These are phyloP conservation scores for Phyllostomus discolor DNA, from an alignment of 2,113 vertebrate species.

Conservation along the genomic window DNA sequence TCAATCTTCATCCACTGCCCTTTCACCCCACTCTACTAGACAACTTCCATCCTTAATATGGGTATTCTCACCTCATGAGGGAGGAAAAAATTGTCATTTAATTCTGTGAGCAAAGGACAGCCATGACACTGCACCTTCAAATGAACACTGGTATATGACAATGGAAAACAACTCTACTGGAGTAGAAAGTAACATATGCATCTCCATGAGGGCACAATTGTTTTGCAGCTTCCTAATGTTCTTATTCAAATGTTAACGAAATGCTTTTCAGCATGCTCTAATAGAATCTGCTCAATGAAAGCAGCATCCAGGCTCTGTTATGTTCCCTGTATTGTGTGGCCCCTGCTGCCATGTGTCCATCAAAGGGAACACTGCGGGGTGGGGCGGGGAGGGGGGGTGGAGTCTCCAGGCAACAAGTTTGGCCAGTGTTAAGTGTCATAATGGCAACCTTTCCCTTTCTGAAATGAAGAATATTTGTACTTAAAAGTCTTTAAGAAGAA, in stretches of 20 bases:
- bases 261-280: slow-evolving; percentile 46
- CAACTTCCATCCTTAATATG: background rate
- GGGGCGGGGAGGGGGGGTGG: background rate
- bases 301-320: slow-evolving; percentile 35
- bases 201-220: slow-evolving; percentile 35
- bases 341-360: background rate
- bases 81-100: slow-evolving; percentile 46
- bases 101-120: slow-evolving; percentile 37
- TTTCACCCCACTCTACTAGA: background rate
- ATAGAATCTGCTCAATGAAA: slow-evolving; percentile 58
- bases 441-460: slow-evolving; percentile 46
- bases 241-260: slow-evolving; percentile 70
- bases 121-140: slow-evolving; percentile 16
- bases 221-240: slow-evolving; percentile 46
- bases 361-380: slow-evolving; percentile 41
- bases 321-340: background rate
- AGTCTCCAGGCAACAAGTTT: slow-evolving; percentile 30
- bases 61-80: background rate
- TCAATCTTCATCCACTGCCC: background rate
- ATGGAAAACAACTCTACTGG: slow-evolving; percentile 39
- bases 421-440: slow-evolving; percentile 35
- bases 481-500: slow-evolving; percentile 71
- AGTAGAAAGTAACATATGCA: slow-evolving; percentile 27
- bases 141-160: slow-evolving; percentile 55
- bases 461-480: slow-evolving; percentile 72